Base-by-base conservation (phyloP, 2,888 invertebrate genomes). In the Bhutanitis thaidina region DNA sequence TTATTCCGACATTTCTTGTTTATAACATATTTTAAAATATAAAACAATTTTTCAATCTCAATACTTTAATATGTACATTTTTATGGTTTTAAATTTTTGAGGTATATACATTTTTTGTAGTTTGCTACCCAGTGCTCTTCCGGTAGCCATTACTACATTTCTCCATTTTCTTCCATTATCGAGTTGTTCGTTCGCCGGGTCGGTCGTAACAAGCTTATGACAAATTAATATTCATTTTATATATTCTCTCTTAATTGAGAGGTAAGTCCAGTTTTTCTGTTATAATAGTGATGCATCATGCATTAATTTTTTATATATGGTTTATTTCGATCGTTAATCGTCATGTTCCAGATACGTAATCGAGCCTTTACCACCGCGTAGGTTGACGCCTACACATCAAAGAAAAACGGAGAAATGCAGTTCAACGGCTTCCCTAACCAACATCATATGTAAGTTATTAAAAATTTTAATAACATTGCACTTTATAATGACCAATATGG, bases 171-270 rank as follows among this genome's bases (percentile, higher is more conserved):
- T 54, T 56, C 88, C 91, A 91, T 90, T 90, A 89, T 84, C 86
- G 91, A 91, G 90, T 91, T 91, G 92, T 91, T 92, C 91, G 88
- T 91, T 90, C 90, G 88, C 90, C 90, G 89, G 88, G 89, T 86
- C 80, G 82, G 85, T 69, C 70, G 67, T 74, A 73, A 71, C 68
- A 61, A 64, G 80, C 79, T 80, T 78, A 87, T 86, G 86, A 78
- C 64, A 79, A 76, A 72, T 62, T 63, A 64, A 62, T 64, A 67
- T 69, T 71, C 73, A 27, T 44, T 49, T 38, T 66, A 20, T 60
- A 80, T 79, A 88, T 80, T 87, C 89, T 89, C 89, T 89, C 89
- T 67, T 68, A 71, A 57, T 69, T 69, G 89, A 88, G 90, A 89
- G 90, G 90, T 90, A 69, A 79, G 80, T 73, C 45, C 8, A 10